Evolutionary conservation across 2,113 vertebrate species (phyloP), one percentile per base, ranked within the genome.

Genomic region (Variabilichromis moorii): DNA sequence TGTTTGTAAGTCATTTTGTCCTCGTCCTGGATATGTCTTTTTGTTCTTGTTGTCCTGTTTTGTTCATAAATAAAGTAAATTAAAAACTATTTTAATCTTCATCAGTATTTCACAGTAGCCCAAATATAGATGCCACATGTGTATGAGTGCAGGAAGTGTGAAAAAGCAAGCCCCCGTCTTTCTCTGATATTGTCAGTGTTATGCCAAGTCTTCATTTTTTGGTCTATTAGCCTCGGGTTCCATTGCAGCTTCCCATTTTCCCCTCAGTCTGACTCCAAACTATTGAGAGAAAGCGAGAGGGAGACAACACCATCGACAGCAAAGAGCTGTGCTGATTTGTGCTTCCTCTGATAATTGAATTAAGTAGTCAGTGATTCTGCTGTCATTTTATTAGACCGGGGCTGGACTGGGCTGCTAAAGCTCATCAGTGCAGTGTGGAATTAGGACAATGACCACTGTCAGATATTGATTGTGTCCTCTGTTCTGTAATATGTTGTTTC

Each of bases 281-380:
- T 82, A 85, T 31, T 79, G 54, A 45, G 55, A 79, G 17, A n/a
- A 28, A 57, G 37, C 26, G 10, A 19, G 42, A n/a, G 4, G 17
- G 45, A 78, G 73, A 51, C 40, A 85, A 57, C 83, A 82, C 54
- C 59, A 80, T 73, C 26, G 17, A 14, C 61, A n/a, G 35, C 81
- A 63, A 24, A 4, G 79, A 54, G 79, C 35, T 78, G 35, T 59
- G 84, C 83, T 86, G 59, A 88, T 89, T 85, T 88, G n/a, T 82
- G 21, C 45, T 54, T 88, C 47, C 42, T 71, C 45, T 81, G 80
- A 79, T 86, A 79, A 93, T 88, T 80, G 89, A 91, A 88, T 66
- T 7, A 51, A 63, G 24, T 13, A 61, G 37, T 84, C 66, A 57
- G 55, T 73, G 82, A 31, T 88, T 86, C 17, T 79, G 50, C 45